These are phyloP conservation scores for Linnaemya vulpina DNA, from an alignment of 2,888 invertebrate genomes.

Conservation along the genomic window DNA sequence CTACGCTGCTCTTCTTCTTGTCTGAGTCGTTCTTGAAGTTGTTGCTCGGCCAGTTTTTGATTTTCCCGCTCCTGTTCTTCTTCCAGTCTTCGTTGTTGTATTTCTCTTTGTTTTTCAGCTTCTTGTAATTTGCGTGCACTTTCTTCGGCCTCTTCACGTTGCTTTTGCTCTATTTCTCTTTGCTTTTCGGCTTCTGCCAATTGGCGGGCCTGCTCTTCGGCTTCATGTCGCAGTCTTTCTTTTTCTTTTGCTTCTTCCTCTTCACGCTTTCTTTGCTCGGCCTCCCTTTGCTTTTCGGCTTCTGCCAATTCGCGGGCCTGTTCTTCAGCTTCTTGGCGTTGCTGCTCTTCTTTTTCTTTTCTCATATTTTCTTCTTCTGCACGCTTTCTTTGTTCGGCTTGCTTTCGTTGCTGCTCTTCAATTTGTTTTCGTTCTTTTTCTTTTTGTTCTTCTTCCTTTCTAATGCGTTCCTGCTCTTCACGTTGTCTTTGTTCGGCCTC, in stretches of 20 bases:
- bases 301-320: constrained; percentile 16
- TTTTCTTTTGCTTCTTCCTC: constrained; percentile 45
- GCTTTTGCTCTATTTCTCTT: constrained; percentile 23
- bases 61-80: constrained; percentile 55
- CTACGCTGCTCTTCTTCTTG: neutral
- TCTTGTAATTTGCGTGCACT: constrained; percentile 16
- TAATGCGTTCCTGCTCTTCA: constrained; percentile 58
- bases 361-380: constrained; percentile 57
- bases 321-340: constrained; percentile 62
- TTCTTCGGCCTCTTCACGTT: constrained; percentile 48
- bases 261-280: constrained; percentile 53
- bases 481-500: constrained; percentile 44
- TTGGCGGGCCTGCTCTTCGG: constrained; percentile 43
- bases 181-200: constrained; percentile 53
- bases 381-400: constrained; percentile 56
- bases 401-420: constrained; percentile 59
- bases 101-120: constrained; percentile 41
- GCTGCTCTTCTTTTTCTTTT: constrained; percentile 23
- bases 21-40: neutral
- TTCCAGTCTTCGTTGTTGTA: constrained; percentile 52
- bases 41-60: neutral
- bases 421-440: constrained; percentile 57
- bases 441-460: constrained; percentile 29
- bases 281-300: constrained; percentile 71
- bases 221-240: constrained; percentile 11